Base-by-base conservation (phyloP, 53 echinoderm and acorn worm species). In the Luidia sarsii region DNA sequence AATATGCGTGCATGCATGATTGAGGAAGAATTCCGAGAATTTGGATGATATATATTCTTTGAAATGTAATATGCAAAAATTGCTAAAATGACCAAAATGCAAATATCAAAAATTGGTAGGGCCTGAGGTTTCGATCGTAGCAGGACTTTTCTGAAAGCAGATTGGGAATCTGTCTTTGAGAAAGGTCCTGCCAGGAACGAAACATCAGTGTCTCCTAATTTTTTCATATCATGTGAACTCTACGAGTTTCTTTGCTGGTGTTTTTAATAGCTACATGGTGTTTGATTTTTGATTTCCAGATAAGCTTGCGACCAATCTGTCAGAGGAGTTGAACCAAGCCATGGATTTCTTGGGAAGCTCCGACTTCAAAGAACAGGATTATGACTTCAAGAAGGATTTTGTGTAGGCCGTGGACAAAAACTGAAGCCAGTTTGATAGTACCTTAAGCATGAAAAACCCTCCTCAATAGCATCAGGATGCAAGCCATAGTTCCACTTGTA, bases 241-340 rank as follows among this genome's bases (percentile, higher is more conserved):
- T 46, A 46, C 15, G 8, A 10, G 15, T 10, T 46, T 46, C 46
- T 46, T 15, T 8, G 46, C 46, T 8, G 46, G 8, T 10, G 8
- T 46, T 10, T 46, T 46, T 32, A 20, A 35, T 10, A 30, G 22
- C 7, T 30, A 11, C 38, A 35, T 33, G 19, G 15, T 18, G 7
- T 20, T 16, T 22, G 3, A 33, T 21, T 18, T 65, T 28, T 31
- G 18, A 11, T 38, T 14, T 16, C 39, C 87, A 95, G 95, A 95
- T 57, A 92, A 86, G 67, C 24, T 95, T 31, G 95, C 95, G 28
- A 92, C 89, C 21, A 84, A 84, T 27, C 79, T 95, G 35, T 92
- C 95, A 28, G 89, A 95, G 75, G 92, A 92, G 33, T 80, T 95
- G 63, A 92, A 84, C 11, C 71, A 86, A 21, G 95, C 95, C 7